A percentile compares a stretch with the other conserved stretches of the same genome.
Evolutionary conservation across 2,888 invertebrate genomes (phyloP).

Genomic region (Acleris holmiana): DNA sequence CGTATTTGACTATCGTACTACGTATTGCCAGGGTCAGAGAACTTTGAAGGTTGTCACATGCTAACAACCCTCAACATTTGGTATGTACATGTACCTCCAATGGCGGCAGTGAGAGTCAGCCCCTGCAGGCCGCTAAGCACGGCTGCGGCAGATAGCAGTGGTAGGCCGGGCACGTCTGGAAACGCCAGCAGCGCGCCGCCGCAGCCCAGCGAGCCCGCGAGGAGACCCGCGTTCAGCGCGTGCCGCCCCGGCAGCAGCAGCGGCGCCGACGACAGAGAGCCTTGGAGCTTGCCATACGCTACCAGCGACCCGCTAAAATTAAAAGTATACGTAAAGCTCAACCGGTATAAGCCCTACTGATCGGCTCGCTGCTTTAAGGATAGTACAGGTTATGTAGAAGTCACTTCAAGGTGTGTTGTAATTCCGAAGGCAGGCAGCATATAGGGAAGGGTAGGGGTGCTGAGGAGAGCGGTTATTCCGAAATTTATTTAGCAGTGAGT

Average conservation of each 20-base stretch:
- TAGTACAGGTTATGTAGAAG: no score
- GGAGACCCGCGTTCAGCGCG: slow-evolving; percentile 88
- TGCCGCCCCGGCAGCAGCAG: slow-evolving; percentile 93
- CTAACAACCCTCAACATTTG: not conserved
- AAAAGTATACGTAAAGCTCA: not conserved
- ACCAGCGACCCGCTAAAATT: slow-evolving; percentile 90
- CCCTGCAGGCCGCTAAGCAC: slow-evolving; percentile 92
- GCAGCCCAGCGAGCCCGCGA: slow-evolving; percentile 89
- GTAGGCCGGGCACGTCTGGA: slow-evolving; percentile 88
- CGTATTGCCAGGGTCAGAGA: no score
- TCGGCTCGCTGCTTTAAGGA: no score
- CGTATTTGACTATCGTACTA: no score
- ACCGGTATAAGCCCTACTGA: no score
- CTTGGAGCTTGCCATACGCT: slow-evolving; percentile 95
- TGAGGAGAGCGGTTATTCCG: no score
- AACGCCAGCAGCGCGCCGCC: slow-evolving; percentile 86
- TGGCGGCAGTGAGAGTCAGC: slow-evolving; percentile 93
- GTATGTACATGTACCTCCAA: slow-evolving; percentile 87
- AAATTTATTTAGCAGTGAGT: no score
- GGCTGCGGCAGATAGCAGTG: slow-evolving; percentile 90
- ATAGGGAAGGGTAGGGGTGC: no score
- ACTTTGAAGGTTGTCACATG: no score
- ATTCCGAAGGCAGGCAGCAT: no score
- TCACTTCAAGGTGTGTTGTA: no score
- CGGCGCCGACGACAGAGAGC: slow-evolving; percentile 91